Evolutionary conservation across 2,888 invertebrate genomes (phyloP).

Genomic region (Calliphora vomitoria): DNA sequence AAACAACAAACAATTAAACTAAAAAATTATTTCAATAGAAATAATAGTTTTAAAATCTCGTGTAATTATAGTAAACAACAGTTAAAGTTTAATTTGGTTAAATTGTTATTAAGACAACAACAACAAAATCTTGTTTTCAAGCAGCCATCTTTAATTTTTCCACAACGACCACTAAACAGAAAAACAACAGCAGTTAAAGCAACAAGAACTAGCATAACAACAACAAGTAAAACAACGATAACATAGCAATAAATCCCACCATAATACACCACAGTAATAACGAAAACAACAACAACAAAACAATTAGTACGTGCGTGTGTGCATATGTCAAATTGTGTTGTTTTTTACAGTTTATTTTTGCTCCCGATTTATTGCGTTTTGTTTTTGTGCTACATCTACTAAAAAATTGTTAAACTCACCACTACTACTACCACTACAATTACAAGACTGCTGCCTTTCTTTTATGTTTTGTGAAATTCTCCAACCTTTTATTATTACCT

Average conservation of each 20-base stretch:
- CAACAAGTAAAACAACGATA: constrained; percentile 41
- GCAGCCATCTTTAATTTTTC: constrained; percentile 67
- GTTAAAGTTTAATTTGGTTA: constrained; percentile 15
- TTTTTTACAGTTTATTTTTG: constrained; percentile 16
- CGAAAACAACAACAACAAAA: constrained; percentile 26
- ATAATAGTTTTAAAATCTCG: constrained; percentile 14
- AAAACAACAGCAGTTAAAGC: constrained; percentile 75
- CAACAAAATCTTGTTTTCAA: constrained; percentile 33
- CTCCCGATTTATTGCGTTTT: constrained; percentile 33
- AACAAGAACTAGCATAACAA: constrained; percentile 77
- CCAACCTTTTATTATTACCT: constrained; percentile 46
- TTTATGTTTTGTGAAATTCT: constrained; percentile 43
- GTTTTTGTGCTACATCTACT: constrained; percentile 38
- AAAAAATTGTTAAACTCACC: constrained; percentile 40
- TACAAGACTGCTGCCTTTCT: constrained; percentile 45
- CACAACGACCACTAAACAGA: constrained; percentile 62
- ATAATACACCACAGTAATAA: constrained; percentile 77
- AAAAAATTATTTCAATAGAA: no score
- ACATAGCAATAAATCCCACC: constrained; percentile 76
- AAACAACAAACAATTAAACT: constrained; percentile 39
- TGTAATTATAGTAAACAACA: constrained; percentile 26
- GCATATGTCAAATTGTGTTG: constrained; percentile 16
- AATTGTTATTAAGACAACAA: constrained; percentile 34
- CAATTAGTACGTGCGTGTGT: constrained; percentile 43
- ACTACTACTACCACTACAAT: constrained; percentile 31